Base-by-base conservation (phyloP, 1,140 invertebrate genomes). In the Caenorhabditis remanei region DNA sequence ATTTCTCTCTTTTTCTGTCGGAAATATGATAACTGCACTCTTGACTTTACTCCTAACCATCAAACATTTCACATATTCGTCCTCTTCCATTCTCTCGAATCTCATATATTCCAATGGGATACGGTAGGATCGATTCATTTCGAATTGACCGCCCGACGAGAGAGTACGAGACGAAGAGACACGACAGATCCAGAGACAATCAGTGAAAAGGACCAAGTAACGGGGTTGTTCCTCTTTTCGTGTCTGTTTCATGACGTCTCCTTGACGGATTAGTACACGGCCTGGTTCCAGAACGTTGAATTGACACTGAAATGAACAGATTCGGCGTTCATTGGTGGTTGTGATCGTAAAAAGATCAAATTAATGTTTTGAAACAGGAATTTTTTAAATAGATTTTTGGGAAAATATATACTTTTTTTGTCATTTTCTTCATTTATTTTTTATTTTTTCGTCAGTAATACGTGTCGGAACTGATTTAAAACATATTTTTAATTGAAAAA, bases 201-300 rank as follows among this genome's bases (percentile, higher is more conserved):
- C 86, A 4, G 86, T 56, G 65, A 87, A 87, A 2, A 86, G 75
- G 40, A 86, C 85, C 9, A 86, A 21, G 43, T 50, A 86, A 32
- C 85, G 48, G 32, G 85, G 75, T 63, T 86, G 85, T 40, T 24
- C n/a, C 19, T 86, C 85, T 63, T 84, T 87, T 58, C 86, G n/a
- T 9, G 86, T 87, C 43, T 87, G 86, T 67, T 87, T 87, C 56
- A 87, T 9, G 2, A 71, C 86, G 7, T 87, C 86, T 83, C 75
- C 75, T 65, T 87, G 55, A 7, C 86, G 86, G 40, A 87, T 87
- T 4, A 87, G 61, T 2, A 58, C 41, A 14, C 86, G 24, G 19
- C 86, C 86, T 2, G 86, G 86, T 14, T 48, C 75, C 11, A 87
- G 71, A 0, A 87, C 86, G 14, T 87, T 71, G 65, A 87, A 87